Conservation (phyloP, 2,888 invertebrate genomes). For the Hermaeophaga mercurialis region DNA sequence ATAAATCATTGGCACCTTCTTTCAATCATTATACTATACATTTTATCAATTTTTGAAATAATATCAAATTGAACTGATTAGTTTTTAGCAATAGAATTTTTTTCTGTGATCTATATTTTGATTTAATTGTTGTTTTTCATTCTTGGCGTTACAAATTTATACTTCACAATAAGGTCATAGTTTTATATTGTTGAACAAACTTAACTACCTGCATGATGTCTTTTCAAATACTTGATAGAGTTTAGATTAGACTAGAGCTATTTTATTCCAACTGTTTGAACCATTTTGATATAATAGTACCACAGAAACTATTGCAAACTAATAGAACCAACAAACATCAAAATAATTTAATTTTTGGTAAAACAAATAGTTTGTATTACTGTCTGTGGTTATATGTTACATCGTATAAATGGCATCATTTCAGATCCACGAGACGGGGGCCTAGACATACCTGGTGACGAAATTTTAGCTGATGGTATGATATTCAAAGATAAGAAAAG, state of each 20-base stretch:
- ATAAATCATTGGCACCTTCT: too few species aligned
- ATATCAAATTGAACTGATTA: slow-evolving; percentile 2
- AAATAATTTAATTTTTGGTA: background rate
- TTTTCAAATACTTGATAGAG: slow-evolving; percentile 11
- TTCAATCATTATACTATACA: background rate
- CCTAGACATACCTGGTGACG: slow-evolving; percentile 60
- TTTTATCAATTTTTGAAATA: slow-evolving; percentile 4
- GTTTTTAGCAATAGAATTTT: slow-evolving; percentile 3
- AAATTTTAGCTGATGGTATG: slow-evolving; percentile 82
- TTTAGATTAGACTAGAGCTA: slow-evolving; percentile 17
- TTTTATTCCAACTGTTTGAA: slow-evolving; percentile 26
- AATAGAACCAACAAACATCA: too few species aligned
- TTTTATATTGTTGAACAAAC: slow-evolving; percentile 6
- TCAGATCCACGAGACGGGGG: slow-evolving; percentile 66
- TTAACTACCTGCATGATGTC: slow-evolving; percentile 10
- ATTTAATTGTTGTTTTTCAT: background rate
- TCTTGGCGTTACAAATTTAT: slow-evolving; percentile 3
- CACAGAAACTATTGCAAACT: slow-evolving; percentile 21
- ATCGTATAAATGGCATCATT: slow-evolving; percentile 44
- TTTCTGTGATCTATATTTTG: background rate
- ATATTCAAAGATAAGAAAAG: slow-evolving; percentile 87
- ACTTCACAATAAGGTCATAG: slow-evolving; percentile 4
- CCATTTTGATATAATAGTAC: slow-evolving; percentile 11
- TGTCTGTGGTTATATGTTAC: slow-evolving; percentile 2
- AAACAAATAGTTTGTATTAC: slow-evolving; percentile 13